Evolutionary conservation across 2,797 vertebrate species (phyloP).

Genomic region (Macrochelys suwanniensis): DNA sequence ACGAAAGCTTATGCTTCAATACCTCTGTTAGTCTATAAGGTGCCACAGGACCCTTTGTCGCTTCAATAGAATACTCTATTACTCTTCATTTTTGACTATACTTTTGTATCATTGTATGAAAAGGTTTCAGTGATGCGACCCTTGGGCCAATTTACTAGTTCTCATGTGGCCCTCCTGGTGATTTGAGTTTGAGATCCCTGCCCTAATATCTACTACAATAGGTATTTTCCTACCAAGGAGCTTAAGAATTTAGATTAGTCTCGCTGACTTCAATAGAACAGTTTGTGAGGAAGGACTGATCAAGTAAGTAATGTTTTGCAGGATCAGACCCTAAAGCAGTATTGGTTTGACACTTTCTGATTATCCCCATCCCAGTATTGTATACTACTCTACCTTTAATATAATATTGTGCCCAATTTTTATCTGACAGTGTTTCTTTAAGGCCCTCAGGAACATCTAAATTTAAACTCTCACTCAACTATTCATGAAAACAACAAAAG

Average conservation of each 20-base stretch:
- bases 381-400: background rate
- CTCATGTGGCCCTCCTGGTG: too few relatives aligned
- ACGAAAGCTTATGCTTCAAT: too few relatives aligned
- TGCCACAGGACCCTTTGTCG: too few relatives aligned
- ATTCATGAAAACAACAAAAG: background rate
- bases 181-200: too few relatives aligned
- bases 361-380: background rate
- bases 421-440: background rate
- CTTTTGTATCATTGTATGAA: too few relatives aligned
- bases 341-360: background rate
- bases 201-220: background rate
- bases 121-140: too few relatives aligned
- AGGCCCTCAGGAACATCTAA: background rate
- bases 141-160: too few relatives aligned
- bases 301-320: background rate
- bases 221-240: background rate
- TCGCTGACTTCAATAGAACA: background rate
- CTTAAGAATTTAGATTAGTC: background rate
- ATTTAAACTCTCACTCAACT: background rate
- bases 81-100: too few relatives aligned
- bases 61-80: too few relatives aligned
- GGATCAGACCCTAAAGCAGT: background rate
- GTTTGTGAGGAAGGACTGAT: background rate
- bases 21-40: too few relatives aligned
- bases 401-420: background rate